Evolutionary conservation across 2,888 invertebrate species (phyloP).

Genomic region (Meiosimyza platycephala): DNA sequence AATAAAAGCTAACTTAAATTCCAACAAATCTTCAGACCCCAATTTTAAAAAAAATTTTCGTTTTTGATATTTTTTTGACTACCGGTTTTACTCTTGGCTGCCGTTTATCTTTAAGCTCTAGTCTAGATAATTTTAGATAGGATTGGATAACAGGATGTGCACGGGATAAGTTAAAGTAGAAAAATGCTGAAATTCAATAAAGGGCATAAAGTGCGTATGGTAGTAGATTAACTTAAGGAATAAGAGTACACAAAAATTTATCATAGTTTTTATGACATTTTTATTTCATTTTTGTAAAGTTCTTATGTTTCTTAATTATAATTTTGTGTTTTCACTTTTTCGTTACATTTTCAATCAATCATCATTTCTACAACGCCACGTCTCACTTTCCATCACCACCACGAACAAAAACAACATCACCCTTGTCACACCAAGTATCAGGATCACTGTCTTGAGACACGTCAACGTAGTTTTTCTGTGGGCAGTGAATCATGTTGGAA

Average conservation of each 20-base stretch:
- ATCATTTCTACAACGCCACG: slow-evolving; percentile 34
- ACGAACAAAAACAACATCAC: slow-evolving; percentile 33
- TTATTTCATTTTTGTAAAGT: slow-evolving; percentile 45
- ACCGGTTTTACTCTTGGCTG: no score
- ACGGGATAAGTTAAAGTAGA: no score
- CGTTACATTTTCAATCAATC: slow-evolving; percentile 43
- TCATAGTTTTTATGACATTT: slow-evolving; percentile 41
- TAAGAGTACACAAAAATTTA: not conserved
- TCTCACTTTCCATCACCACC: slow-evolving; percentile 12
- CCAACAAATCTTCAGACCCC: no score
- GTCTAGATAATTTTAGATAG: no score
- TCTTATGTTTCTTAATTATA: slow-evolving; percentile 33
- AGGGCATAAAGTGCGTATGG: no score
- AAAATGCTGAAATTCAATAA: no score
- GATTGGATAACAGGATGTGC: no score
- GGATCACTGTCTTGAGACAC: slow-evolving; percentile 64
- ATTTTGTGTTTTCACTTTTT: slow-evolving; percentile 38
- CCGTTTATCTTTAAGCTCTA: no score
- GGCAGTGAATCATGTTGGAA: slow-evolving; percentile 66
- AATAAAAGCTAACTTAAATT: no score
- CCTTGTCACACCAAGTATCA: slow-evolving; percentile 55
- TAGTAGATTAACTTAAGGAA: no score
- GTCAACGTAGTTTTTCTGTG: slow-evolving; percentile 66
- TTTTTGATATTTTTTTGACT: no score
- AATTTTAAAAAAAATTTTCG: no score